Percentiles rank a stretch among this genome's conserved stretches.
These are phyloP conservation scores for Manis javanica DNA, from an alignment of 2,797 vertebrate species.

Conservation along the genomic window DNA sequence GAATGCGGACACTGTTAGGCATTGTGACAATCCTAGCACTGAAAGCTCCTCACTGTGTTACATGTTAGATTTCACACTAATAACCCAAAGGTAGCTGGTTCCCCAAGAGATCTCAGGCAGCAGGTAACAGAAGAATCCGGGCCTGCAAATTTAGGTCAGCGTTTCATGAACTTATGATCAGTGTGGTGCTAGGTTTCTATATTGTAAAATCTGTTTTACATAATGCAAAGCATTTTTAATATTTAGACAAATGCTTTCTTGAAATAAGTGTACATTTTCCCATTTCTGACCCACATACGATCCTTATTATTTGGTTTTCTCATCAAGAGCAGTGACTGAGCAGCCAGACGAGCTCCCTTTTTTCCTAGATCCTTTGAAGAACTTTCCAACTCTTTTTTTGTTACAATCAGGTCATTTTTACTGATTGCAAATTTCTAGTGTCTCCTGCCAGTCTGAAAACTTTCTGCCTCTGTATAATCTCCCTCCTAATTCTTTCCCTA, in stretches of 20 bases:
- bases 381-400: background rate
- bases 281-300: constrained; percentile 31
- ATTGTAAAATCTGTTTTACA: constrained; percentile 55
- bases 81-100: background rate
- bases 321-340: constrained; percentile 40
- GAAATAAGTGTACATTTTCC: constrained; percentile 34
- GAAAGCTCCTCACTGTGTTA: fast-evolving
- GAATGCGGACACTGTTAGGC: background rate
- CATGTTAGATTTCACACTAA: background rate
- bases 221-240: constrained; percentile 50
- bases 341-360: background rate
- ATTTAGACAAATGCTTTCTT: constrained; percentile 49
- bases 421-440: constrained; percentile 67
- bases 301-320: constrained; percentile 32
- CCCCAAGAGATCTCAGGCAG: background rate
- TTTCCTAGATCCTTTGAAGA: constrained; percentile 52
- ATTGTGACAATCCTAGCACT: fast-evolving
- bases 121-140: background rate
- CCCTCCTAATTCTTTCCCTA: constrained; percentile 56
- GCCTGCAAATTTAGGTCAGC: background rate
- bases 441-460: constrained; percentile 61
- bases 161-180: constrained; percentile 7
- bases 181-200: background rate
- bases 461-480: constrained; percentile 71
- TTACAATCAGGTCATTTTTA: constrained; percentile 43